These are phyloP conservation scores for Calosoma granatense DNA, from an alignment of 1,140 invertebrate species.

Conservation along the genomic window DNA sequence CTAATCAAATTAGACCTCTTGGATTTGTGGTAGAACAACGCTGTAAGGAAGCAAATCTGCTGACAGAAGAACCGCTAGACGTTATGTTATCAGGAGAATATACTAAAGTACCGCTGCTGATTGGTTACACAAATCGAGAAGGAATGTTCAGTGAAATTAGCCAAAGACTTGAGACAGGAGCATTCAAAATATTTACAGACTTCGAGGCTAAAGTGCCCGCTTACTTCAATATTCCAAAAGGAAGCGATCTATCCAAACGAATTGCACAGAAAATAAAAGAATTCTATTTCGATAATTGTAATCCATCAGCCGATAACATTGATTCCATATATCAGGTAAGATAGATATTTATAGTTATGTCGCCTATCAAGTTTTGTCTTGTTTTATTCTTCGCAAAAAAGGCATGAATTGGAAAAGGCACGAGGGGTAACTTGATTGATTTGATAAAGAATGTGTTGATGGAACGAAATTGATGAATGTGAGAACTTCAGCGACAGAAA, in stretches of 20 bases:
- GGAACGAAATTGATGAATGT: too few relatives aligned
- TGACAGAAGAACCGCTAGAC: constrained; percentile 22
- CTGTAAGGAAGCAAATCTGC: constrained; percentile 18
- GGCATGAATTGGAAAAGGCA: too few relatives aligned
- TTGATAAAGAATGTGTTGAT: too few relatives aligned
- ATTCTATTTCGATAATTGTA: constrained; percentile 14
- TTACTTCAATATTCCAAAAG: constrained; percentile 9
- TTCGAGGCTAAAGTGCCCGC: constrained; percentile 11
- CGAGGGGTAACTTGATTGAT: too few relatives aligned
- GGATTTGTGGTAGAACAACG: constrained; percentile 15
- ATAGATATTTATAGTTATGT: constrained; percentile 11
- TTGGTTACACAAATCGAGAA: constrained; percentile 26
- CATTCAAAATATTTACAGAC: constrained; percentile 3
- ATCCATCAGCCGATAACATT: not conserved
- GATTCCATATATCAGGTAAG: not conserved
- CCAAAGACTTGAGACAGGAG: not conserved
- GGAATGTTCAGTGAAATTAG: constrained; percentile 13
- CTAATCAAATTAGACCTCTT: not conserved
- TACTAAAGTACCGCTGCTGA: constrained; percentile 25
- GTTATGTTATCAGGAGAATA: constrained; percentile 25
- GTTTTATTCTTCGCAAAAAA: not conserved
- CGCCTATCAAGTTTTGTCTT: constrained; percentile 6
- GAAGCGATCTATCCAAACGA: constrained; percentile 8
- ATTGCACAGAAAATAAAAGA: constrained; percentile 16
- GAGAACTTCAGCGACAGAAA: too few relatives aligned